Percentiles rank a stretch among this genome's conserved stretches.
Conservation (phyloP, 2,888 invertebrate genomes). For the Orchestes rusci region DNA sequence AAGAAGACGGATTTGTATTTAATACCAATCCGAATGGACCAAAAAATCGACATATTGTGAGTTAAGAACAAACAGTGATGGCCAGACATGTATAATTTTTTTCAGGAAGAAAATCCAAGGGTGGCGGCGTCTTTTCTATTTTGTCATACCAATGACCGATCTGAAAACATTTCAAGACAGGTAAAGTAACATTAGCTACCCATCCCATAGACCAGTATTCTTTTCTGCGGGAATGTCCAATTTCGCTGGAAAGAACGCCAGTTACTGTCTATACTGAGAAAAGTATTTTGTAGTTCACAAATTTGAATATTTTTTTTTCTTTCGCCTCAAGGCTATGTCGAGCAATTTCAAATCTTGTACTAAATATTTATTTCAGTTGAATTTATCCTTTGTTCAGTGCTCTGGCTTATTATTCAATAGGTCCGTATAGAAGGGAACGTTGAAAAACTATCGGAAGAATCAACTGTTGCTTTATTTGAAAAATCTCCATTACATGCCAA, state of each 20-base stretch:
- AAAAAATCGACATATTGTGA: slow-evolving; percentile 3
- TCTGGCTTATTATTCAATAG: background rate
- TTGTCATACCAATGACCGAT: background rate
- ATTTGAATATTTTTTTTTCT: too few relatives aligned
- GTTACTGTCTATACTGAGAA: too few relatives aligned
- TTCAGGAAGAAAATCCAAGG: slow-evolving; percentile 2
- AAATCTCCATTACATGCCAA: slow-evolving; percentile 9
- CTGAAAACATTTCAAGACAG: background rate
- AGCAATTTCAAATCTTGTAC: too few relatives aligned
- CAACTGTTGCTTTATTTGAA: background rate
- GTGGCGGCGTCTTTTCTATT: slow-evolving; percentile 5
- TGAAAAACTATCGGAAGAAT: slow-evolving; percentile 2
- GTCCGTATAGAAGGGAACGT: slow-evolving; percentile 8
- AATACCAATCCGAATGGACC: slow-evolving; percentile 4
- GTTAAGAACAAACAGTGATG: slow-evolving; percentile 1
- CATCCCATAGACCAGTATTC: too few relatives aligned
- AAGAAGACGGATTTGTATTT: slow-evolving; percentile 1
- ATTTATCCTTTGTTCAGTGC: too few relatives aligned
- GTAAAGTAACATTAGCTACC: background rate
- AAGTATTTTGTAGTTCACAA: too few relatives aligned
- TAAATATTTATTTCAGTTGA: too few relatives aligned
- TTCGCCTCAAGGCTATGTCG: too few relatives aligned
- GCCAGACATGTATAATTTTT: background rate
- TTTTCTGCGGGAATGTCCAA: too few relatives aligned
- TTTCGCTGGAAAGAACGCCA: too few relatives aligned